These are phyloP conservation scores for Diplodus puntazzo DNA, from an alignment of 2,797 vertebrate species.

Conservation along the genomic window DNA sequence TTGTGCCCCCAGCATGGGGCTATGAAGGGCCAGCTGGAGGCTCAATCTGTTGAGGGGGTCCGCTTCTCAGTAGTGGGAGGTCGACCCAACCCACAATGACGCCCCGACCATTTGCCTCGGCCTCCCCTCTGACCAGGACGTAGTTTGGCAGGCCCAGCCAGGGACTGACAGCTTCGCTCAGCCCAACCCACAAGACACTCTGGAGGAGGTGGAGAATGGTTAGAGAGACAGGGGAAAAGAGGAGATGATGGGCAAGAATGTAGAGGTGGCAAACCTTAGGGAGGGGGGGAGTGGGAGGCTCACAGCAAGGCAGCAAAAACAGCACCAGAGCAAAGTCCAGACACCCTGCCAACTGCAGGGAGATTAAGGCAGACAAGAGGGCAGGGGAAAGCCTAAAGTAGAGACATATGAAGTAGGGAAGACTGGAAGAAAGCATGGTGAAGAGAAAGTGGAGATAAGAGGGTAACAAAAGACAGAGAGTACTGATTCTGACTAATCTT, in stretches of 20 bases:
- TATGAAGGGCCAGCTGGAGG: constrained; percentile 84
- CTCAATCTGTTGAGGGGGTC: constrained; percentile 86
- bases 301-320: constrained; percentile 61
- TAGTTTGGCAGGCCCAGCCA: constrained; percentile 78
- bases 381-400: constrained; percentile 3
- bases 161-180: constrained; percentile 79
- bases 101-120: constrained; percentile 79
- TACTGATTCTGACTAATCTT: background rate
- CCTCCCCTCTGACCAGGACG: constrained; percentile 75
- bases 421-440: background rate
- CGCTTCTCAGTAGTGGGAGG: constrained; percentile 73
- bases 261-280: constrained; percentile 47
- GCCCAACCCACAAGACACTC: constrained; percentile 56
- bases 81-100: constrained; percentile 70
- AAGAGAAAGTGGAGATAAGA: background rate
- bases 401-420: background rate
- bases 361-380: constrained; percentile 25
- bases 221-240: constrained; percentile 31
- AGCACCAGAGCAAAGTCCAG: constrained; percentile 63
- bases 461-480: background rate
- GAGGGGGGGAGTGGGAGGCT: constrained; percentile 40
- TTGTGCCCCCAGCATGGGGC: constrained; percentile 86
- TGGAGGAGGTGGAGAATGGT: constrained; percentile 20
- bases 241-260: constrained; percentile 28
- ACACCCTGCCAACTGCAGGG: constrained; percentile 70